Evolutionary conservation across 2,888 invertebrate species (phyloP), one percentile per base, ranked within the genome.

Genomic region (Subacronicta megacephala): DNA sequence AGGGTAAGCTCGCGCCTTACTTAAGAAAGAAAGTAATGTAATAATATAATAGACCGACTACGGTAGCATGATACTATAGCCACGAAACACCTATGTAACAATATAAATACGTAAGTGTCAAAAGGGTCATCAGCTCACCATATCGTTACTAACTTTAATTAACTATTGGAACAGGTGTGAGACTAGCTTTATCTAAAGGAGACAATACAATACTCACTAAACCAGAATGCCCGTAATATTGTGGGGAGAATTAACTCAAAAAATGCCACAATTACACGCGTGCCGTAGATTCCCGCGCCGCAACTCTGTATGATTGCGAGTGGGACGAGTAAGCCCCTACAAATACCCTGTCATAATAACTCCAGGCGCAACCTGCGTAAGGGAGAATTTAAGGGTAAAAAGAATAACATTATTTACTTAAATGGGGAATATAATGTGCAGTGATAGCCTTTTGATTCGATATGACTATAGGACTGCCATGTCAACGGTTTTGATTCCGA

Each of bases 191-290:
- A n/a, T 31, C 1, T 10, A 31, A 31, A 31, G n/a, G n/a, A 0
- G 3, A n/a, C 31, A n/a, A n/a, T n/a, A n/a, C n/a, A 31, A n/a
- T 31, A 29, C 29, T 4, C 41, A 18, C 31, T 43, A 46, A n/a
- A n/a, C n/a, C 1, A n/a, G 46, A 56, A 69, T 20, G 50, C 43
- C 41, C 57, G 70, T 66, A 63, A 66, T 70, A 16, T 38, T 38
- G 71, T 57, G 47, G 43, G 57, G 64, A 38, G 71, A 66, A 70
- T 66, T 66, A 66, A 70, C 71, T 66, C 51, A 64, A 66, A n/a
- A 70, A 66, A 66, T 64, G 64, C 71, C 71, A 70, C 17, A 47
- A 47, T 31, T 71, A 63, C 53, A 57, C 57, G 16, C 13, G 33
- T 50, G 13, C 46, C 40, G 64, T 66, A 66, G 57, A 70, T 66